Evolutionary conservation across 2,113 vertebrate genomes (phyloP), one percentile per base, ranked within the genome.

Genomic region (Mastomys coucha): DNA sequence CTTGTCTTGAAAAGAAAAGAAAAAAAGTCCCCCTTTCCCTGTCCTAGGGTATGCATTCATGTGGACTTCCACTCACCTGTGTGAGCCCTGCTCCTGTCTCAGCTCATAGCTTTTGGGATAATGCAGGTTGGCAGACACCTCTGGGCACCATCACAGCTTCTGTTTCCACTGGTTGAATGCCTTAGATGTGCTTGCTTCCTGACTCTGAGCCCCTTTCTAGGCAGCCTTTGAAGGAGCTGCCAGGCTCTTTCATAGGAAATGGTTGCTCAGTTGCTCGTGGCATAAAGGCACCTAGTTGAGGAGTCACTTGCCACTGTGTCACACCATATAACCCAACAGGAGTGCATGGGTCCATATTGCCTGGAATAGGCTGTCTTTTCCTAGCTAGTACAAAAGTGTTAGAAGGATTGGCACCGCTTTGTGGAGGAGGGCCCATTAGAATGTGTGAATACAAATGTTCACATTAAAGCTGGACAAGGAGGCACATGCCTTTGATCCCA

Each of bases 11-110:
- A 24, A 45, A 45, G 20, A 39, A 20, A 42, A 42, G 8, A 73
- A 26, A 45, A n/a, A 73, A 0, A 22, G 67, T 10, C 3, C 20
- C 7, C 86, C 26, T 1, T n/a, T 56, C 13, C 2, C 2, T 2
- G 14, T 49, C 42, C 51, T 19, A 19, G 26, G 88, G 36, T 4
- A 0, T 45, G 36, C 20, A 31, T 26, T n/a, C 39, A 7, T 7
- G 19, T 65, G 49, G 31, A 82, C 65, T 51, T 60, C 28, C 17
- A 49, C 73, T 36, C 33, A 8, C n/a, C 53, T 31, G n/a, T 42
- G 33, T 39, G 56, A 77, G 14, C 36, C 36, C 17, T 78, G 45
- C 39, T 56, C 28, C 20, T n/a, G 53, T 4, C 53, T 53, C 78
- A 81, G 36, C 49, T 42, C n/a, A 9, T 45, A n/a, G 45, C 77